A percentile compares a stretch with the other conserved stretches of the same genome.
Evolutionary conservation across 1,140 invertebrate genomes (phyloP).

Genomic region (Steinernema feltiae): DNA sequence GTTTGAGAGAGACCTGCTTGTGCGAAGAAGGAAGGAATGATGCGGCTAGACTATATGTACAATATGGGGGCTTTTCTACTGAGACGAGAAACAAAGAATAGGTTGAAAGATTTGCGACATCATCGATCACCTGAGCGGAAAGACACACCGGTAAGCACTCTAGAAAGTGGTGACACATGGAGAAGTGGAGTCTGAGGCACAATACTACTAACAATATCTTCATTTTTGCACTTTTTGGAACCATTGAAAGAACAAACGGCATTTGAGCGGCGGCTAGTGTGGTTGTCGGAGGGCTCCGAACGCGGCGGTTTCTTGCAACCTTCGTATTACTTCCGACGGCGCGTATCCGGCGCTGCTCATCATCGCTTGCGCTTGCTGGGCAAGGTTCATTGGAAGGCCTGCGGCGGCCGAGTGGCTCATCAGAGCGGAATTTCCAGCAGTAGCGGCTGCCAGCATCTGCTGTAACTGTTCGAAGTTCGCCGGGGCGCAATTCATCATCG

Average conservation of each 20-base stretch:
- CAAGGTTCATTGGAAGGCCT: not conserved
- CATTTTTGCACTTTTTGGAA: not conserved
- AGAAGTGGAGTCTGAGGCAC: not conserved
- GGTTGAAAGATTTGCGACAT: conserved; percentile 2
- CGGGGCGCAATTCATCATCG: not conserved
- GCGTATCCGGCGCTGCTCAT: not conserved
- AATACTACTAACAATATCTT: not conserved
- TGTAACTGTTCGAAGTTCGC: not conserved
- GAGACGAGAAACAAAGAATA: not conserved
- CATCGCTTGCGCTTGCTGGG: conserved; percentile 6
- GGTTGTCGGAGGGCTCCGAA: not conserved
- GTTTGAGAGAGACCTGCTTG: not conserved
- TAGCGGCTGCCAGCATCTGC: not conserved
- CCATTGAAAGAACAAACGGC: no score
- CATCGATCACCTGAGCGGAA: conserved; percentile 13
- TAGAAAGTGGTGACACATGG: not conserved
- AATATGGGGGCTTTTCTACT: not conserved
- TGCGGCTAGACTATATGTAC: conserved; percentile 1
- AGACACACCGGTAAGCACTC: conserved; percentile 12
- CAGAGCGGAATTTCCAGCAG: not conserved
- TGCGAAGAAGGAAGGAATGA: not conserved
- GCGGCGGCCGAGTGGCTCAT: not conserved
- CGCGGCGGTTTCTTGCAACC: not conserved
- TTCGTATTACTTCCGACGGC: not conserved
- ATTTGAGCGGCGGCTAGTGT: no score